These are phyloP conservation scores for Lagria hirta DNA, from an alignment of 2,888 invertebrate species.

Conservation along the genomic window DNA sequence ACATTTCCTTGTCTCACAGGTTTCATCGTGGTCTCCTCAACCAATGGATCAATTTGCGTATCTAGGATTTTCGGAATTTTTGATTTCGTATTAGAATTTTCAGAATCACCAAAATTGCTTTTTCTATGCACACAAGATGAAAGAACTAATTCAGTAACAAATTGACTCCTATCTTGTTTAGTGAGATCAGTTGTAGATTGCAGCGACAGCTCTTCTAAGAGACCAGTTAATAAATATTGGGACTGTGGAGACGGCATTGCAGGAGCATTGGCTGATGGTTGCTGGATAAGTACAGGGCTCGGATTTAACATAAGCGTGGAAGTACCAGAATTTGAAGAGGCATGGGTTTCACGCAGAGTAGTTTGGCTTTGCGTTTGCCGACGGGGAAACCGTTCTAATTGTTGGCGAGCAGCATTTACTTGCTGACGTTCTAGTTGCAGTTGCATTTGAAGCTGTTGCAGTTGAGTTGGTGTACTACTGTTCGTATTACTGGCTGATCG, in stretches of 20 bases:
- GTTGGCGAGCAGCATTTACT: slow-evolving; percentile 83
- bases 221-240: slow-evolving; percentile 48
- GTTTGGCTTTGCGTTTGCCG: slow-evolving; percentile 67
- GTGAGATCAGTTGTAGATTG: slow-evolving; percentile 59
- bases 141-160: slow-evolving; percentile 70
- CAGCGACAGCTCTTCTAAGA: slow-evolving; percentile 59
- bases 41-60: neutral
- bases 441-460: slow-evolving; percentile 96
- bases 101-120: slow-evolving; percentile 12
- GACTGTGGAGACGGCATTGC: slow-evolving; percentile 46
- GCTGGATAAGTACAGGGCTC: slow-evolving; percentile 45
- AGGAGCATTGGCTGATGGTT: slow-evolving; percentile 45
- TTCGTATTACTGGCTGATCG: slow-evolving; percentile 62
- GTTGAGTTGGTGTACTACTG: slow-evolving; percentile 70
- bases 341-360: slow-evolving; percentile 35
- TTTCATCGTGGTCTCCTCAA: slow-evolving; percentile 22
- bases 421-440: slow-evolving; percentile 88
- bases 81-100: slow-evolving; percentile 5
- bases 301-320: slow-evolving; percentile 50
- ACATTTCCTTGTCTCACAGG: slow-evolving; percentile 34
- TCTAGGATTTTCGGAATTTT: slow-evolving; percentile 11
- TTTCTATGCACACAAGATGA: slow-evolving; percentile 53
- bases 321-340: slow-evolving; percentile 40
- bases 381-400: slow-evolving; percentile 84
- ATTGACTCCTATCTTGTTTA: slow-evolving; percentile 65